Evolutionary conservation across 1,140 invertebrate genomes (phyloP).

Genomic region (Neodiprion lecontei): DNA sequence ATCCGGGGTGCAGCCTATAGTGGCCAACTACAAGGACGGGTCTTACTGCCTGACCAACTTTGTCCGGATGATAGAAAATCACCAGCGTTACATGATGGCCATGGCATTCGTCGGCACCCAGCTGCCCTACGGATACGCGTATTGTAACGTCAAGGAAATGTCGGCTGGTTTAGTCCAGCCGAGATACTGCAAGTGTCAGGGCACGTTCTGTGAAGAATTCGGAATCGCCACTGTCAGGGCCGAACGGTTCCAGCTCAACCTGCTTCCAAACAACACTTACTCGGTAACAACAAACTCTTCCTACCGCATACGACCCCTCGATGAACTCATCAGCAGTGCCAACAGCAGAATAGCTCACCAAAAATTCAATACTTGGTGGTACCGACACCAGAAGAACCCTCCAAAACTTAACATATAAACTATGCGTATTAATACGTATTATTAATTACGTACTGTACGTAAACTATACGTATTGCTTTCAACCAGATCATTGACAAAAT

Average conservation of each 20-base stretch:
- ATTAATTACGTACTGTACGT: too few relatives aligned
- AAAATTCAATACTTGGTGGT: background rate
- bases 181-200: constrained; percentile 5
- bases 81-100: constrained; percentile 4
- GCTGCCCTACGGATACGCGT: background rate
- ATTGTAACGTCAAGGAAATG: background rate
- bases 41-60: background rate
- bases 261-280: background rate
- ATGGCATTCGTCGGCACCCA: background rate
- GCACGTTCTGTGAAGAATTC: background rate
- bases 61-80: background rate
- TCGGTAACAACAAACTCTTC: background rate
- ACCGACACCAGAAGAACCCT: background rate
- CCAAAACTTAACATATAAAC: background rate
- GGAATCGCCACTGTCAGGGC: background rate
- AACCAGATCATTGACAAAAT: too few relatives aligned
- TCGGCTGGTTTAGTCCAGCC: background rate
- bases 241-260: background rate
- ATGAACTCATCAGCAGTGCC: background rate
- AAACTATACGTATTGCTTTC: too few relatives aligned
- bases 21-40: background rate
- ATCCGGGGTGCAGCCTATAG: background rate
- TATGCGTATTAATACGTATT: too few relatives aligned
- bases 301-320: background rate
- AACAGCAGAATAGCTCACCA: background rate